Evolutionary conservation across 2,797 vertebrate species (phyloP).

Genomic region (Triplophysa bombifrons): DNA sequence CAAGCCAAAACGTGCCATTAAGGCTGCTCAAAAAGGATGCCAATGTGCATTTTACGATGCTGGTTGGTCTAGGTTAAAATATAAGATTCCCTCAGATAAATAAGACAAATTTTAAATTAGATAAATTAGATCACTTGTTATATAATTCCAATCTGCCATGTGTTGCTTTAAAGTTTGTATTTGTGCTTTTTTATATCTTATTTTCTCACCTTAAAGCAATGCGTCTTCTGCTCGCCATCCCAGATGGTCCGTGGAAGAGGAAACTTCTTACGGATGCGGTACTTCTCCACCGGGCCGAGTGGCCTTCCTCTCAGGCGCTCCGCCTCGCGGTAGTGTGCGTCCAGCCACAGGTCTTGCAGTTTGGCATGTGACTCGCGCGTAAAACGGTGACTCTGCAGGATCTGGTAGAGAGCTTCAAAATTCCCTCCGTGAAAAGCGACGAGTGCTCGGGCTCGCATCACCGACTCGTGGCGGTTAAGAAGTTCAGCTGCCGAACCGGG

Average conservation of each 20-base stretch:
- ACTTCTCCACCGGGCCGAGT: slow-evolving; percentile 82
- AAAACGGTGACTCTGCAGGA: slow-evolving; percentile 81
- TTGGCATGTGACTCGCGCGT: slow-evolving; percentile 82
- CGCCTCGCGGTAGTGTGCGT: slow-evolving; percentile 82
- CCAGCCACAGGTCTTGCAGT: slow-evolving; percentile 82
- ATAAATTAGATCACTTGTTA: too few species aligned
- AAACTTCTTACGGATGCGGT: slow-evolving; percentile 85
- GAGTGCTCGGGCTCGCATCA: slow-evolving; percentile 80
- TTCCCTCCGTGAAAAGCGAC: slow-evolving; percentile 82
- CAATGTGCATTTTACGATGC: too few species aligned
- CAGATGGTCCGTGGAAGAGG: slow-evolving; percentile 83
- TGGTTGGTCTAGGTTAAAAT: too few species aligned
- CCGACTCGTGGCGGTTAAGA: slow-evolving; percentile 80
- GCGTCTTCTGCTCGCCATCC: slow-evolving; percentile 85
- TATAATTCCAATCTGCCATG: too few species aligned
- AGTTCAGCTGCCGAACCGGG: slow-evolving; percentile 75
- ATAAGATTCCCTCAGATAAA: too few species aligned
- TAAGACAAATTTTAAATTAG: too few species aligned
- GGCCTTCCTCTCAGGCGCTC: slow-evolving; percentile 79
- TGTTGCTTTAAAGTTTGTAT: too few species aligned
- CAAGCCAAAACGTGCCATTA: too few species aligned
- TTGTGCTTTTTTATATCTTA: too few species aligned
- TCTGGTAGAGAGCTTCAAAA: slow-evolving; percentile 82
- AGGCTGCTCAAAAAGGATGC: too few species aligned
- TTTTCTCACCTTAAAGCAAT: slow-evolving; percentile 69